These are phyloP conservation scores for Drosophila nr. medialis DNA, from an alignment of 2,888 invertebrate species.

Conservation along the genomic window DNA sequence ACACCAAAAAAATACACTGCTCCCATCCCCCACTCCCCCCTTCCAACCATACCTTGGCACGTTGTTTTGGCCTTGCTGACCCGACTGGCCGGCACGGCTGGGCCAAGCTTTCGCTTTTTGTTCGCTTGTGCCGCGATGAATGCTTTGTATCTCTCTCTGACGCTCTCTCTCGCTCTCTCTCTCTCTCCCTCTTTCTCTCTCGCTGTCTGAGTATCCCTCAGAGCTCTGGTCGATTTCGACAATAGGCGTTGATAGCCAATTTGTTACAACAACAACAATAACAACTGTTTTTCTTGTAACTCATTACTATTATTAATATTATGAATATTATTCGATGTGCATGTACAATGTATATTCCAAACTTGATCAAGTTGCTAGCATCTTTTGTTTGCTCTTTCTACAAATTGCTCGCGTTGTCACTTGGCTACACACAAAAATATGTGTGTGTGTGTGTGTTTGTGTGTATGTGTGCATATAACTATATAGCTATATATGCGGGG, in stretches of 20 bases:
- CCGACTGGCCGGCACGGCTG: slow-evolving; percentile 17
- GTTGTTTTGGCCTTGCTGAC: slow-evolving; percentile 55
- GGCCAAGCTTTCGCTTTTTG: slow-evolving; percentile 55
- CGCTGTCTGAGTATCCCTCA: background rate
- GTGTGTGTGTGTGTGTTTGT: slow-evolving; percentile 15
- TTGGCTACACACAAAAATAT: slow-evolving; percentile 44
- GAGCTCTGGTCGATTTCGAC: slow-evolving; percentile 19
- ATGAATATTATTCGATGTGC: slow-evolving; percentile 33
- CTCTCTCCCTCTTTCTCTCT: background rate
- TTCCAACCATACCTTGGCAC: background rate
- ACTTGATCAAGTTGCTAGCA: slow-evolving; percentile 26
- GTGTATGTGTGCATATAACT: slow-evolving; percentile 13
- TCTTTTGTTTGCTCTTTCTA: slow-evolving; percentile 48
- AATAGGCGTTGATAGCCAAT: slow-evolving; percentile 70
- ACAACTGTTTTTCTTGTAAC: slow-evolving; percentile 56
- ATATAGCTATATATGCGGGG: slow-evolving; percentile 40
- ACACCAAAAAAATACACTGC: background rate
- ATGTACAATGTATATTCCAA: slow-evolving; percentile 43
- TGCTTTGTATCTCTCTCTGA: slow-evolving; percentile 18
- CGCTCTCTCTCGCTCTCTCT: background rate
- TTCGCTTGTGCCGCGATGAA: slow-evolving; percentile 15
- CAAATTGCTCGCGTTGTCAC: slow-evolving; percentile 68
- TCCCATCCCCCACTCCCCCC: background rate
- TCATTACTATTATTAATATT: slow-evolving; percentile 62
- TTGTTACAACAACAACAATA: slow-evolving; percentile 53